Conservation (phyloP, 2,113 vertebrate genomes). For the Periophthalmodon schlosseri region DNA sequence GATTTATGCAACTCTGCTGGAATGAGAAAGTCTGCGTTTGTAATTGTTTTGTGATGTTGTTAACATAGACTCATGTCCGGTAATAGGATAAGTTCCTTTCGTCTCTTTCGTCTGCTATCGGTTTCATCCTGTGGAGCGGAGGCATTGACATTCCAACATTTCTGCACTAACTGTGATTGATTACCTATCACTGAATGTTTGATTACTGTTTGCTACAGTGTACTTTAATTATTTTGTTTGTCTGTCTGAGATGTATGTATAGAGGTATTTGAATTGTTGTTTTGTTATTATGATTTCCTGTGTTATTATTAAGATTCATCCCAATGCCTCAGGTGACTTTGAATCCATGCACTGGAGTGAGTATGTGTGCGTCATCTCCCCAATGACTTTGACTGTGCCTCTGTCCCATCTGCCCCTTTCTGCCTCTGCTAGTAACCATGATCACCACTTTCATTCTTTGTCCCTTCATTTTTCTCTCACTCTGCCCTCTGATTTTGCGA, state of each 20-base stretch:
- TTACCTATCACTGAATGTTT: conserved; percentile 46
- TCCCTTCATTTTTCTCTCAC: conserved; percentile 17
- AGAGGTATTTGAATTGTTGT: conserved; percentile 48
- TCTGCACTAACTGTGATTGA: conserved; percentile 74
- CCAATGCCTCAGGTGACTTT: conserved; percentile 72
- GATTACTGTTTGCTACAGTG: conserved; percentile 53
- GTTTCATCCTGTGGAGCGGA: conserved; percentile 54
- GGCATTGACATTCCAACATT: conserved; percentile 74
- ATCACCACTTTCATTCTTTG: conserved; percentile 35
- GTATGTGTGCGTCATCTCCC: conserved; percentile 31
- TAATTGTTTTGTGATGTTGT: conserved; percentile 74
- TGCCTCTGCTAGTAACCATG: conserved; percentile 4
- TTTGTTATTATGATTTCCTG: conserved; percentile 51
- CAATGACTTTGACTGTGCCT: conserved; percentile 45
- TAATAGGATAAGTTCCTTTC: conserved; percentile 70
- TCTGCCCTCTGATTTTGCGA: conserved; percentile 22
- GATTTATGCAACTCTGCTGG: conserved; percentile 76
- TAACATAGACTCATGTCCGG: conserved; percentile 70
- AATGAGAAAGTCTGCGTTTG: conserved; percentile 73
- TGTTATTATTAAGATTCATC: conserved; percentile 59
- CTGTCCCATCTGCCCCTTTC: conserved; percentile 43
- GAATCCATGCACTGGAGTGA: conserved; percentile 61
- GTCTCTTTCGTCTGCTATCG: conserved; percentile 65
- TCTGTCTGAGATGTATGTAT: conserved; percentile 57
- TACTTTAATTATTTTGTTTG: conserved; percentile 64